These are phyloP conservation scores for Aptenodytes forsteri DNA, from an alignment of 2,113 vertebrate genomes.

Conservation along the genomic window DNA sequence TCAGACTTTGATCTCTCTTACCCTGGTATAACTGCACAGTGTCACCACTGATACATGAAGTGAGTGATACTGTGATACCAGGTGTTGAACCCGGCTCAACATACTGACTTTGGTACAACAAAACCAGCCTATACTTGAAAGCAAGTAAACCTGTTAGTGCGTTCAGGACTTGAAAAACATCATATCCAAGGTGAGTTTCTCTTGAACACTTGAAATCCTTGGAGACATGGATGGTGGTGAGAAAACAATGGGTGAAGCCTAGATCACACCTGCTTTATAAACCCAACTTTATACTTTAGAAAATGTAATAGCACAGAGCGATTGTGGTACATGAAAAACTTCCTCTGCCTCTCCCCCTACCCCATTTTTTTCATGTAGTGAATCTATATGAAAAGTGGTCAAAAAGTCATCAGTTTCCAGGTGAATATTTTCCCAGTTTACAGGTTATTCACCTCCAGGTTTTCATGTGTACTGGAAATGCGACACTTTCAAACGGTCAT, in stretches of 20 bases:
- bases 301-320: neutral
- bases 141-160: neutral
- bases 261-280: neutral
- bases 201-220: neutral
- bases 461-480: neutral
- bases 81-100: neutral
- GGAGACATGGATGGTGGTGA: accelerated
- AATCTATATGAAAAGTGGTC: neutral
- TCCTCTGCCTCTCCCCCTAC: neutral
- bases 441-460: neutral
- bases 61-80: neutral
- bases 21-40: accelerated
- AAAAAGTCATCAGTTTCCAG: neutral
- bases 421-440: neutral
- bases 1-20: neutral
- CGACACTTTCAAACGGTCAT: accelerated
- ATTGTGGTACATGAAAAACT: neutral
- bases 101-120: neutral
- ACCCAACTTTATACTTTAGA: neutral
- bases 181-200: neutral
- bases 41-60: neutral
- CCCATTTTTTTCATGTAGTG: neutral
- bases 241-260: neutral
- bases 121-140: neutral
- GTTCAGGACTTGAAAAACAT: neutral